A percentile compares a stretch with the other conserved stretches of the same genome.
Evolutionary conservation across 2,113 vertebrate genomes (phyloP).

Genomic region (Egretta garzetta): DNA sequence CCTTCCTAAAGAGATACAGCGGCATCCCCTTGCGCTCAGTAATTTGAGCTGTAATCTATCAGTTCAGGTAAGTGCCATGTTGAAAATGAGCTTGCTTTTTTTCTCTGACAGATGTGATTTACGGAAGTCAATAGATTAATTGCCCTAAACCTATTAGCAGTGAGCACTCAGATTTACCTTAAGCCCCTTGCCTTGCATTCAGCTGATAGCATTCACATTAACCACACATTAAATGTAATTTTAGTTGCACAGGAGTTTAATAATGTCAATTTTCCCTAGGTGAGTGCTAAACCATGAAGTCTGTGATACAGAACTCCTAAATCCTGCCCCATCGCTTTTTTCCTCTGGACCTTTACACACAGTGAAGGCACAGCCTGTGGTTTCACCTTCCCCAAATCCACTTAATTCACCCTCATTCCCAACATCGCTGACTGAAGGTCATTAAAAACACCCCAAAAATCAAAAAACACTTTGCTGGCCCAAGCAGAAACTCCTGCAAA

Average conservation of each 20-base stretch:
- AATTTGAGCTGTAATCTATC: background rate
- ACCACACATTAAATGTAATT: background rate
- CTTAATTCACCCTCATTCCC: background rate
- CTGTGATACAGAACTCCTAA: background rate
- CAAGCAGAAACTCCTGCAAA: background rate
- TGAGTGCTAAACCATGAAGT: background rate
- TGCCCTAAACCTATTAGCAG: conserved; percentile 21
- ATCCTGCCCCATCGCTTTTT: background rate
- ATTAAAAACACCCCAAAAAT: background rate
- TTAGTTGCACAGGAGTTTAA: background rate
- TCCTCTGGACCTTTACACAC: background rate
- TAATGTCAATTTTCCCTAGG: background rate
- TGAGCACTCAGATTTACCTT: background rate
- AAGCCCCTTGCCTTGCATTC: background rate
- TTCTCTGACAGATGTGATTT: conserved; percentile 23
- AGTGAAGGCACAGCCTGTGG: background rate
- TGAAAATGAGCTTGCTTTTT: conserved; percentile 5
- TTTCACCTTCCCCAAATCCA: background rate
- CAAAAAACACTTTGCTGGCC: background rate
- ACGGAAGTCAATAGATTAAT: conserved; percentile 41
- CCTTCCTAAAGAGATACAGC: background rate
- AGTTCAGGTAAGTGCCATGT: background rate
- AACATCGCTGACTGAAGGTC: background rate
- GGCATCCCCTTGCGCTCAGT: background rate
- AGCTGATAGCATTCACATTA: conserved; percentile 32